phyloP scores from a whole-genome alignment of 2,797 vertebrate species.

The Rhinophrynus dorsalis region DNA sequence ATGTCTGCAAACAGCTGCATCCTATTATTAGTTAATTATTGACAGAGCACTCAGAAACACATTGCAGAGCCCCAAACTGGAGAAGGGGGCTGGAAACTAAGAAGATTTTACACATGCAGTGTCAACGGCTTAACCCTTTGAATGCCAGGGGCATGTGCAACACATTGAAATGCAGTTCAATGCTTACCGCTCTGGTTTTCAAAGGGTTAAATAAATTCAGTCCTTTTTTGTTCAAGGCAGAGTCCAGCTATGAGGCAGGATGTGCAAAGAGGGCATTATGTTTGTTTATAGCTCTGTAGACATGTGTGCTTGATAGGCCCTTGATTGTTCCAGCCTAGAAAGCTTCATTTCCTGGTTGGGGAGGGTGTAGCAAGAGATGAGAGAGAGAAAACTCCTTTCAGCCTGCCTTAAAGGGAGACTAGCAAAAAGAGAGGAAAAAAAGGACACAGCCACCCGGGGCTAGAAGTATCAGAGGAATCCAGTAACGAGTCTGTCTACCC shows the following conservation, averaged over 20 bases:
- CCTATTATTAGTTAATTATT: not conserved
- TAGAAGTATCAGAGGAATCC: constrained; percentile 4
- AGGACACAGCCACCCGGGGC: not conserved
- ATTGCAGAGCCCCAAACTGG: not conserved
- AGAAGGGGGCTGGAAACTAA: not conserved
- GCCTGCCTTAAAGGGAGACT: constrained; percentile 37
- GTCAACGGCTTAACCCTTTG: too few relatives aligned
- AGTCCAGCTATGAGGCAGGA: constrained; percentile 14
- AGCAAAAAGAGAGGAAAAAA: constrained; percentile 13
- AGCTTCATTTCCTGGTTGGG: constrained; percentile 41
- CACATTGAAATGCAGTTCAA: too few relatives aligned
- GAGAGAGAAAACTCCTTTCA: constrained; percentile 3
- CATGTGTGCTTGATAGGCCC: constrained; percentile 31
- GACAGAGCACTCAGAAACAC: too few relatives aligned
- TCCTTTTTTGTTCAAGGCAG: too few relatives aligned
- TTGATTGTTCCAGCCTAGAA: constrained; percentile 37
- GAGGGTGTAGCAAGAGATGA: constrained; percentile 11
- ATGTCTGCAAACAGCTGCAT: not conserved
- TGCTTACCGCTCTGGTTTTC: too few relatives aligned
- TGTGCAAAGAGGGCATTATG: not conserved
- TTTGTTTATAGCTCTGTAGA: not conserved
- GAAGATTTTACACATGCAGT: not conserved
- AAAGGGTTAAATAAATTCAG: too few relatives aligned
- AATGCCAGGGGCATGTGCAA: too few relatives aligned
- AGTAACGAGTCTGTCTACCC: not conserved